phyloP scores from a whole-genome alignment of 2,797 vertebrate genomes.

The Micropoecilia bifurca region DNA sequence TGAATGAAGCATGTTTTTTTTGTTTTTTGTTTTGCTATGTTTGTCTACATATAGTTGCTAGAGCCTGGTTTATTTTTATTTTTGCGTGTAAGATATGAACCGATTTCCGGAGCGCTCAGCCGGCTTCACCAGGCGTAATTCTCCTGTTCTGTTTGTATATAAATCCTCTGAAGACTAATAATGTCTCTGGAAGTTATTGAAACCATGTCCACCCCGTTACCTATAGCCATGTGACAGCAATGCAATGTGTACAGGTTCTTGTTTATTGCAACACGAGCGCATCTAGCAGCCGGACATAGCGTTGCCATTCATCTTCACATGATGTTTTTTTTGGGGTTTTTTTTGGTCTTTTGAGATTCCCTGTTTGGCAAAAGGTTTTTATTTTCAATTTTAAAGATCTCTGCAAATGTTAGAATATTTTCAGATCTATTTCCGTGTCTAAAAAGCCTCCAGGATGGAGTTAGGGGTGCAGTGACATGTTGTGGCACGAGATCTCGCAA shows the following conservation, averaged over 20 bases:
- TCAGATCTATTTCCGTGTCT: background rate
- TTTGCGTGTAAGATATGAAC: background rate
- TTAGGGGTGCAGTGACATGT: background rate
- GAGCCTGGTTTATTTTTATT: background rate
- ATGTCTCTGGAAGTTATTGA: conserved; percentile 32
- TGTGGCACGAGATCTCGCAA: background rate
- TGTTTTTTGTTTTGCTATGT: background rate
- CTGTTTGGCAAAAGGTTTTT: background rate
- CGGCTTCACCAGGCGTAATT: background rate
- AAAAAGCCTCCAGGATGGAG: background rate
- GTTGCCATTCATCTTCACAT: background rate
- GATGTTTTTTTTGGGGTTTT: background rate
- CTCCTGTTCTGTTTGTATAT: conserved; percentile 12
- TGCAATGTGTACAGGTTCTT: conserved; percentile 11
- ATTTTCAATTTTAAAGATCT: background rate
- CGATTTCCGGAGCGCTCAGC: background rate
- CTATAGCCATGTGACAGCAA: conserved; percentile 22
- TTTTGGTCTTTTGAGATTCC: background rate
- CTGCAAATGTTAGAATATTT: background rate
- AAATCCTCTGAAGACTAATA: conserved; percentile 29
- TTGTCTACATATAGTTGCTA: background rate
- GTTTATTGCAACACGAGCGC: background rate
- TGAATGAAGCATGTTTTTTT: no score
- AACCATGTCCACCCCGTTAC: conserved; percentile 6
- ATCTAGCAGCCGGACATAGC: conserved; percentile 12